These are phyloP conservation scores for Pseudanteris insignis DNA, from an alignment of 2,888 invertebrate species.

Conservation along the genomic window DNA sequence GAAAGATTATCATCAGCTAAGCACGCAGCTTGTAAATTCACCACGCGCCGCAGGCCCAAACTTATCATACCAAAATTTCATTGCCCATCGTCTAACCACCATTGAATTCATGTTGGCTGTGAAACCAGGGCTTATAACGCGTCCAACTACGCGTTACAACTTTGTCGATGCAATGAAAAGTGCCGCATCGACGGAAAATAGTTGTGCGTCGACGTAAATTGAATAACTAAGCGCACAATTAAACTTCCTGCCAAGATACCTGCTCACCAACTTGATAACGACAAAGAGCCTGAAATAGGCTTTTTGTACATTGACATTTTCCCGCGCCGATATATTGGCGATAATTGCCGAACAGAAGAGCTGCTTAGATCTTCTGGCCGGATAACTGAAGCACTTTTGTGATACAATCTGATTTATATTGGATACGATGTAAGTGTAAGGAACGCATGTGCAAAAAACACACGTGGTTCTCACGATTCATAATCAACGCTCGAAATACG, in stretches of 20 bases:
- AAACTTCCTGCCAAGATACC: constrained; percentile 32
- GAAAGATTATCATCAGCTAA: constrained; percentile 60
- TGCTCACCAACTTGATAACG: constrained; percentile 26
- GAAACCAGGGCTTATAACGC: constrained; percentile 3
- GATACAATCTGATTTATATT: constrained; percentile 64
- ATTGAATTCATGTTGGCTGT: constrained; percentile 24
- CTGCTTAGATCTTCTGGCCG: constrained; percentile 51
- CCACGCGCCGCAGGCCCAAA: constrained; percentile 19
- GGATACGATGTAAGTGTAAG: constrained; percentile 52
- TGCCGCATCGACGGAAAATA: constrained; percentile 13
- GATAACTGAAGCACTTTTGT: constrained; percentile 55
- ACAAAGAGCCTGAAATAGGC: constrained; percentile 37
- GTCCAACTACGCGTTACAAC: not conserved
- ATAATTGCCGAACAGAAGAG: constrained; percentile 57
- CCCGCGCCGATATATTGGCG: constrained; percentile 60
- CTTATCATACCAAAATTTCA: constrained; percentile 22
- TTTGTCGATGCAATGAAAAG: constrained; percentile 7
- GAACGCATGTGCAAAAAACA: constrained; percentile 37
- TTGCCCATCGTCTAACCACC: constrained; percentile 12
- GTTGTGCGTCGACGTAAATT: constrained; percentile 20
- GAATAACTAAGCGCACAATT: constrained; percentile 34
- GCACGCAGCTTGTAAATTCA: constrained; percentile 53
- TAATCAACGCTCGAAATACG: constrained; percentile 34
- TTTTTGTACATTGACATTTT: constrained; percentile 56
- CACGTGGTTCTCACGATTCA: constrained; percentile 40